These are phyloP conservation scores for Rhagoletis pomonella DNA, from an alignment of 1,140 invertebrate species.

Conservation along the genomic window DNA sequence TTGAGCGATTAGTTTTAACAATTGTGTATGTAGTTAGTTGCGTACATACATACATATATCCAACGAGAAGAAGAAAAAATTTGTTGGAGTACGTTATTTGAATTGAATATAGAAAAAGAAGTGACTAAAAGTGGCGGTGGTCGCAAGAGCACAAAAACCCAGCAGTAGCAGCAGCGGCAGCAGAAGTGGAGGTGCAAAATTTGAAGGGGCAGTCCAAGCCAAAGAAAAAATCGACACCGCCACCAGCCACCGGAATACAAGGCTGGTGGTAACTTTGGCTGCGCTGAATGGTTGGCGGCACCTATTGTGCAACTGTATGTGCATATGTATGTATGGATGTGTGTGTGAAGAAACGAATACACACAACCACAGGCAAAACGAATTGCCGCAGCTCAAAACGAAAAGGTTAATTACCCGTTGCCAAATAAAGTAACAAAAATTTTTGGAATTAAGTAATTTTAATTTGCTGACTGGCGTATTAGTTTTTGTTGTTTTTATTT, in stretches of 20 bases:
- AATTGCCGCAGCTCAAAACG: constrained; percentile 43
- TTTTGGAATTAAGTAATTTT: constrained; percentile 45
- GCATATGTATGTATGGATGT: not conserved
- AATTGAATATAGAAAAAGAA: constrained; percentile 20
- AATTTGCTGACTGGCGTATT: not conserved
- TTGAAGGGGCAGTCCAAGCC: not conserved
- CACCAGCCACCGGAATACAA: constrained; percentile 36
- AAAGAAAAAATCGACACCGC: not conserved
- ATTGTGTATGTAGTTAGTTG: not conserved
- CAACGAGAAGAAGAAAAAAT: constrained; percentile 35
- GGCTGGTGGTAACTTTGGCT: not conserved
- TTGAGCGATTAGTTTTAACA: constrained; percentile 45
- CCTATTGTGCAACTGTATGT: not conserved
- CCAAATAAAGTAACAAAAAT: constrained; percentile 37
- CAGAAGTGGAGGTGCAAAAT: constrained; percentile 38
- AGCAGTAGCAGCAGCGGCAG: not conserved
- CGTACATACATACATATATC: not conserved
- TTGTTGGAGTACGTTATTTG: constrained; percentile 47
- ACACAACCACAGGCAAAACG: not conserved
- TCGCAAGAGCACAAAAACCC: not conserved
- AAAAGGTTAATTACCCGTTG: constrained; percentile 52
- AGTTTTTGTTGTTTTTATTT: not conserved
- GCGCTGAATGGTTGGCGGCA: not conserved
- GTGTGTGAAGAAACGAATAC: not conserved
- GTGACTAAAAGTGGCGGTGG: constrained; percentile 16